Percentiles rank a stretch among this genome's conserved stretches.
These are phyloP conservation scores for Lumbricus terrestris DNA, from an alignment of 2,888 invertebrate species.

Conservation along the genomic window DNA sequence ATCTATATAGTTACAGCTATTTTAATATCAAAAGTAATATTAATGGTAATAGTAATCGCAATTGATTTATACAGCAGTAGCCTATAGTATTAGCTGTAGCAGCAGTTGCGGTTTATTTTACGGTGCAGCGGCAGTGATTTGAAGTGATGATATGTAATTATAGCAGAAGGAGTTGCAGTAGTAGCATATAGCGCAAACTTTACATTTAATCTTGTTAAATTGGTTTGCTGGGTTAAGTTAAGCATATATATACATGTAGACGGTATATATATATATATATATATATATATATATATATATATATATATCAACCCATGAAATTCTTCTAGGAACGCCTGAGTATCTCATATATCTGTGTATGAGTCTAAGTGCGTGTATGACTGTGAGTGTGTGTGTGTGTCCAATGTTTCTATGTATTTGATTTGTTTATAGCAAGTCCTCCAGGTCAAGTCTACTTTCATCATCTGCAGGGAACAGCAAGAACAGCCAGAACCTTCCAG, in stretches of 20 bases:
- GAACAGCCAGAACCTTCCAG: background rate
- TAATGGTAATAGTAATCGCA: too few species aligned
- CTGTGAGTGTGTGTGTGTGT: background rate
- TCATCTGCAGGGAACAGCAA: background rate
- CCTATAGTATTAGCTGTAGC: too few species aligned
- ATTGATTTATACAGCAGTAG: too few species aligned
- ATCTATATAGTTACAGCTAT: too few species aligned
- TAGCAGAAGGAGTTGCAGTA: too few species aligned
- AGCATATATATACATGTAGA: too few species aligned
- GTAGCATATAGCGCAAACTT: too few species aligned
- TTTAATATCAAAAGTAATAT: too few species aligned
- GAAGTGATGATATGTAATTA: too few species aligned
- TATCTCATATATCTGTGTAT: slow-evolving; percentile 6
- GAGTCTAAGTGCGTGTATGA: background rate
- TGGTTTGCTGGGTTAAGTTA: background rate
- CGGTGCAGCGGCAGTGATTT: too few species aligned
- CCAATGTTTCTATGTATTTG: too few species aligned
- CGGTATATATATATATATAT: slow-evolving; percentile 21
- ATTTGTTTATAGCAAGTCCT: slow-evolving; percentile 3
- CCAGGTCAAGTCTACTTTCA: background rate
- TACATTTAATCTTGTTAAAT: background rate
- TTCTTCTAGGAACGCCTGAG: background rate
- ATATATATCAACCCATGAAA: background rate
- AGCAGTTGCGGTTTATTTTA: too few species aligned
- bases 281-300: slow-evolving; percentile 21